These are phyloP conservation scores for Orussus abietinus DNA, from an alignment of 1,140 invertebrate genomes.

Conservation along the genomic window DNA sequence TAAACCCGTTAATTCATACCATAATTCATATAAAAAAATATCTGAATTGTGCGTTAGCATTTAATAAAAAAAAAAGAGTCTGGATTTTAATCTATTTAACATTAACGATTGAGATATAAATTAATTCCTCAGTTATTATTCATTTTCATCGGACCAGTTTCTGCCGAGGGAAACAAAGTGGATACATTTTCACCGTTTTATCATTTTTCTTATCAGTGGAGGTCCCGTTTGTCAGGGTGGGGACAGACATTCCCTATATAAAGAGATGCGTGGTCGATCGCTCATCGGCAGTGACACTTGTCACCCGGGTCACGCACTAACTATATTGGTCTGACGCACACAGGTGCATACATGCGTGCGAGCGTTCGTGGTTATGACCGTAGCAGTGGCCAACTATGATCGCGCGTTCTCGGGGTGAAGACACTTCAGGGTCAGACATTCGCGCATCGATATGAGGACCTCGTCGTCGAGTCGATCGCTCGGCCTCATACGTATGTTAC, in stretches of 20 bases:
- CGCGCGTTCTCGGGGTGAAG: conserved; percentile 7
- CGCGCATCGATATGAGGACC: conserved; percentile 42
- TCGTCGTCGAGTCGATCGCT: conserved; percentile 31
- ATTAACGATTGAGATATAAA: too few species aligned
- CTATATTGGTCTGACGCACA: conserved; percentile 36
- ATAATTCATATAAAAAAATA: too few species aligned
- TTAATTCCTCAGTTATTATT: too few species aligned
- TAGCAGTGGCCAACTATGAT: neutral
- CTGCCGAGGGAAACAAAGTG: too few species aligned
- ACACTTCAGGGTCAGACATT: conserved; percentile 46
- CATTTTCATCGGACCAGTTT: too few species aligned
- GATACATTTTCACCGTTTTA: too few species aligned
- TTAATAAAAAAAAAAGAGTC: too few species aligned
- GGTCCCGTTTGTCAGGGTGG: too few species aligned
- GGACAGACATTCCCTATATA: neutral
- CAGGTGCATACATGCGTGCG: neutral
- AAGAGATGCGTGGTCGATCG: conserved; percentile 7
- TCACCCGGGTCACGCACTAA: conserved; percentile 37
- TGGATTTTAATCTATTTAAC: too few species aligned
- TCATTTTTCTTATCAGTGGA: too few species aligned
- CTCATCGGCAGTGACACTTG: conserved; percentile 28
- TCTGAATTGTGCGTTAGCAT: too few species aligned
- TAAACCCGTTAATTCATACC: too few species aligned
- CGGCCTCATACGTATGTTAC: conserved; percentile 35
- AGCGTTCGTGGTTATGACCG: neutral